Conservation (phyloP, 2,888 invertebrate species). For the Stenolophus ochropezus region DNA sequence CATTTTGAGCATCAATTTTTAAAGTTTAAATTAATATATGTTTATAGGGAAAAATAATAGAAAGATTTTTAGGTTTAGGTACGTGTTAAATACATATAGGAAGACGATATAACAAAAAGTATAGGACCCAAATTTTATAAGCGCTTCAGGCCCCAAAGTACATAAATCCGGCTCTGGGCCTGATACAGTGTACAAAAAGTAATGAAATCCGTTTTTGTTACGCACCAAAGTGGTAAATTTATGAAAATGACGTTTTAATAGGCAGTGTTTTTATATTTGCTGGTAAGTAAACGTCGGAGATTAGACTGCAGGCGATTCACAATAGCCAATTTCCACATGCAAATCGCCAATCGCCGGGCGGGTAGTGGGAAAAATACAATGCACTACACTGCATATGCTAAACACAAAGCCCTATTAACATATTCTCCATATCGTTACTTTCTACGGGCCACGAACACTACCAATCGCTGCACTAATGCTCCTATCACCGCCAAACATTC, state of each 20-base stretch:
- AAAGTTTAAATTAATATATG: too few relatives aligned
- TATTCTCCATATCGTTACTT: neutral
- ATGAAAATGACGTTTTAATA: slow-evolving; percentile 49
- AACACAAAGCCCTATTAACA: neutral
- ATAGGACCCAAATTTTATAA: too few relatives aligned
- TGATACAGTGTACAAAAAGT: neutral
- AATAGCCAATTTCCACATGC: slow-evolving; percentile 59
- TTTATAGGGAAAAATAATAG: too few relatives aligned
- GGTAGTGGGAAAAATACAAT: slow-evolving; percentile 8
- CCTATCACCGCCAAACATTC: neutral
- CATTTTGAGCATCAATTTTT: too few relatives aligned
- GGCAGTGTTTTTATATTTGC: slow-evolving; percentile 22
- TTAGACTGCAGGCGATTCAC: slow-evolving; percentile 42
- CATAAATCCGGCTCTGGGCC: neutral
- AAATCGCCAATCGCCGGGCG: slow-evolving; percentile 48
- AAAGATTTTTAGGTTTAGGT: too few relatives aligned
- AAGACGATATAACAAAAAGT: too few relatives aligned
- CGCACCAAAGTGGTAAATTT: slow-evolving; percentile 35
- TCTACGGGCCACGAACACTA: neutral
- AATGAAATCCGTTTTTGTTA: slow-evolving; percentile 26
- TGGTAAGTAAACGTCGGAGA: slow-evolving; percentile 26
- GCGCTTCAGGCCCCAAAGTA: too few relatives aligned
- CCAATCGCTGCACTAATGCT: neutral
- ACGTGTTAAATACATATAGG: too few relatives aligned
- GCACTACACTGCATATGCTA: neutral